Evolutionary conservation across 2,888 invertebrate genomes (phyloP), one percentile per base, ranked within the genome.

Genomic region (Tipula unca): DNA sequence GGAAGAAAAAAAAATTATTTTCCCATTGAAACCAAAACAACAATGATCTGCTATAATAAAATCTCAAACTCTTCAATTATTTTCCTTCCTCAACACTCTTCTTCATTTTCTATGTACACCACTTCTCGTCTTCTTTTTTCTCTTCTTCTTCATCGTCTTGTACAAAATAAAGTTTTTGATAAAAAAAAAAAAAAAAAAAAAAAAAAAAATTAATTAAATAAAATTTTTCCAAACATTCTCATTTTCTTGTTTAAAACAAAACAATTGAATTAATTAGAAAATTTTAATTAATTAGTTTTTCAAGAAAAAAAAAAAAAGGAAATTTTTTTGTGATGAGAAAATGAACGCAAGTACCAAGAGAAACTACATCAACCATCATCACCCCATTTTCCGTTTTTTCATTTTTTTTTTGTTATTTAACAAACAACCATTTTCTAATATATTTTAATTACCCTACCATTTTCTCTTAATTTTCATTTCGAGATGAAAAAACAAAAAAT

Each of bases 181-280:
- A 69, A n/a, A 17, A 8, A 82, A 82, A 82, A 82, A 82, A 82
- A 83, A 83, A 83, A 83, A 17, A 83, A 17, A 82, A 82, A 83
- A 83, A 83, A 83, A 17, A 83, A 17, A 32, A 32, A 32, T 83
- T 83, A 83, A 83, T 83, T 83, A 83, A 83, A 83, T 83, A 83
- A 83, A 83, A 83, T 83, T 83, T 83, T 83, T 83, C 69, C 83
- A 83, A 83, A 83, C 83, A 83, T 83, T 83, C 83, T 83, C 83
- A 83, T 83, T 83, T 32, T 83, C 35, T 83, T 83, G 32, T 83
- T 83, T 83, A 29, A 83, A 83, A 83, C 83, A 83, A 69, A 83
- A 83, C 83, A 83, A 83, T 83, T 83, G 83, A 83, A 83, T 83
- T 83, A 83, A 83, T 83, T 83, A 83, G 83, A 83, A 83, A 83